Percentiles rank a stretch among this genome's conserved stretches.
Evolutionary conservation across 2,797 vertebrate genomes (phyloP).

Genomic region (Chiloscyllium punctatum): DNA sequence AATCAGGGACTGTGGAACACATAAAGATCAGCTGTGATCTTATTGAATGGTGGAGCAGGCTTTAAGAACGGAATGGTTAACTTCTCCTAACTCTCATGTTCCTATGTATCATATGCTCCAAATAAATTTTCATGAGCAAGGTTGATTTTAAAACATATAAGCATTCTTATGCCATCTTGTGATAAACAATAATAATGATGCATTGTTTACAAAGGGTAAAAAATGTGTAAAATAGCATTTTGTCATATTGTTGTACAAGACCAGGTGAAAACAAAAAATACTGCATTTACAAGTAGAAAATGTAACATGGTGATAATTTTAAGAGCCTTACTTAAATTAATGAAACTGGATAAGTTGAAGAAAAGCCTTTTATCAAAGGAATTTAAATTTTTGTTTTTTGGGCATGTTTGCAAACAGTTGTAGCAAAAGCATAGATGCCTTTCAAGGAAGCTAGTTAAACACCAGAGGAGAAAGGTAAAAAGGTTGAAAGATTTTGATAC

Average conservation of each 20-base stretch:
- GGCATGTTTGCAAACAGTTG: neutral
- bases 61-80: too few relatives aligned
- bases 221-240: neutral
- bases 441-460: neutral
- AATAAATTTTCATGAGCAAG: neutral
- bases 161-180: neutral
- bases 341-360: neutral
- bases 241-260: neutral
- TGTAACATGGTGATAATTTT: neutral
- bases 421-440: neutral
- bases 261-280: neutral
- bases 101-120: too few relatives aligned
- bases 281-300: neutral
- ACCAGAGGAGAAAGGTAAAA: neutral
- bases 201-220: neutral
- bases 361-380: neutral
- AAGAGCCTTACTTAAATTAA: neutral
- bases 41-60: too few relatives aligned
- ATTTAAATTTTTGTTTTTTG: constrained; percentile 42
- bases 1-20: too few relatives aligned
- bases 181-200: neutral
- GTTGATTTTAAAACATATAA: neutral
- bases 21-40: too few relatives aligned
- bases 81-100: too few relatives aligned
- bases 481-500: too few relatives aligned